phyloP scores from a whole-genome alignment of 2,888 invertebrate species.

The Ceriagrion tenellum region DNA sequence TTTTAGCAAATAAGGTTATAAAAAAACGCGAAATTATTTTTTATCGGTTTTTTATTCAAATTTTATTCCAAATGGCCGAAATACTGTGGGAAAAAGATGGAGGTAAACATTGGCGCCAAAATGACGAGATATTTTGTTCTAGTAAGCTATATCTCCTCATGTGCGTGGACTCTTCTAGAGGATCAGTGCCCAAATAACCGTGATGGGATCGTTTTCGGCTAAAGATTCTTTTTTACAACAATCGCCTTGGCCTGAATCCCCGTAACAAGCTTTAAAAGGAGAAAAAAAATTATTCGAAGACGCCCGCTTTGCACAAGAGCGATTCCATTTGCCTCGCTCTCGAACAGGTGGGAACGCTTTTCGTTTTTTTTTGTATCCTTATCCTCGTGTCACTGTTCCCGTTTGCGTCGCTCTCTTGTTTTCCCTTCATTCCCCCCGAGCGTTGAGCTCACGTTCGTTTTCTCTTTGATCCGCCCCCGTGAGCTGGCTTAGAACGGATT shows the following conservation, averaged over 20 bases:
- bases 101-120: no score
- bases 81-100: no score
- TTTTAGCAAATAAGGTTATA: no score
- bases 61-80: no score
- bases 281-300: background rate
- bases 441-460: background rate
- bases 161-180: background rate
- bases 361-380: background rate
- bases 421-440: background rate
- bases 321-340: background rate
- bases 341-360: background rate
- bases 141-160: no score
- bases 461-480: background rate
- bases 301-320: background rate
- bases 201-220: background rate
- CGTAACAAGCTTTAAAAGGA: background rate
- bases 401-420: background rate
- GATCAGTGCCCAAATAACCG: background rate
- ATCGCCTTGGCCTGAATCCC: background rate
- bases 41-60: no score
- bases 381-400: background rate
- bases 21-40: no score
- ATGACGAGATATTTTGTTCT: no score
- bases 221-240: background rate
- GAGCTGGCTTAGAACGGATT: conserved; percentile 18